phyloP scores from a whole-genome alignment of 2,113 vertebrate genomes.

The Cairina moschata region DNA sequence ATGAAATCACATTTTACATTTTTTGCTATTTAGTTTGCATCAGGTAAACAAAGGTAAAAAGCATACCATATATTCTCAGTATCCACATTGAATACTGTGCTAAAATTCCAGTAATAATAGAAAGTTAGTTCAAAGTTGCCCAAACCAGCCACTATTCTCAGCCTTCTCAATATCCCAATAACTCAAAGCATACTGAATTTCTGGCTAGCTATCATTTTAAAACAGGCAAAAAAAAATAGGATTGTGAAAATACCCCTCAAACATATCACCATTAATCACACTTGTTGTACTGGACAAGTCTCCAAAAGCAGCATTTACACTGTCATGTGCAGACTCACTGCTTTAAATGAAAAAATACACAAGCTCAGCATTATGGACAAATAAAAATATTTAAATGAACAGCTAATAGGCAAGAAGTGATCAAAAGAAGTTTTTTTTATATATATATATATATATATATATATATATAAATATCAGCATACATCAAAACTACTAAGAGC shows the following conservation, averaged over 20 bases:
- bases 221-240: neutral
- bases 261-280: too few species aligned
- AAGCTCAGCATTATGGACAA: neutral
- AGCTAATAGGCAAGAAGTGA: neutral
- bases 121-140: neutral
- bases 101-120: neutral
- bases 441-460: neutral
- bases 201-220: neutral
- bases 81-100: neutral
- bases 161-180: neutral
- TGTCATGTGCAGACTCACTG: neutral
- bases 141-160: neutral
- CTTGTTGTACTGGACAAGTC: neutral
- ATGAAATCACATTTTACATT: neutral
- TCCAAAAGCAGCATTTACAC: neutral
- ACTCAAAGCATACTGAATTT: neutral
- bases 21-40: neutral
- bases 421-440: neutral
- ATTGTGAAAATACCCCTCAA: neutral
- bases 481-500: neutral
- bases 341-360: neutral
- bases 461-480: neutral
- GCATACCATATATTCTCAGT: neutral
- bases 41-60: neutral
- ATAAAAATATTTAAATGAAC: neutral